These are phyloP conservation scores for Sitophilus oryzae DNA, from an alignment of 1,140 invertebrate genomes.

Conservation along the genomic window DNA sequence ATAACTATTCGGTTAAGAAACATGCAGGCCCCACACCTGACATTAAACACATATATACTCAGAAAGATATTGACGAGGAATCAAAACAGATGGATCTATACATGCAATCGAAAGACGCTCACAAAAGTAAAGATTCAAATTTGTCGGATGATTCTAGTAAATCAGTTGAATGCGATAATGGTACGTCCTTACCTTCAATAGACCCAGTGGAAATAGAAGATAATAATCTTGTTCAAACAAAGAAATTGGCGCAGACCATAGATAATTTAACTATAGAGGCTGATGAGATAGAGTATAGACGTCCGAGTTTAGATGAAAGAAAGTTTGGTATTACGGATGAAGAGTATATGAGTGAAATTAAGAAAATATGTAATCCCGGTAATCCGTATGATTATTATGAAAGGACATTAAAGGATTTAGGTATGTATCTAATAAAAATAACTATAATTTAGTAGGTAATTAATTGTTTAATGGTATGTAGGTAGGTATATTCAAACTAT, in stretches of 20 bases:
- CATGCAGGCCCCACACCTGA: slow-evolving; percentile 49
- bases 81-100: slow-evolving; percentile 71
- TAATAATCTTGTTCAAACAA: slow-evolving; percentile 29
- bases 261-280: slow-evolving; percentile 35
- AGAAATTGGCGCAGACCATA: slow-evolving; percentile 34
- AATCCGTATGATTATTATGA: slow-evolving; percentile 77
- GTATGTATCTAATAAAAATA: slow-evolving; percentile 4
- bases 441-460: too few species aligned
- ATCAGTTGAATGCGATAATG: neutral
- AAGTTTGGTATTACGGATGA: slow-evolving; percentile 58
- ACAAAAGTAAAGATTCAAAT: slow-evolving; percentile 56
- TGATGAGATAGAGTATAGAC: slow-evolving; percentile 28
- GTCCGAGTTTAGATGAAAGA: slow-evolving; percentile 21
- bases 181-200: slow-evolving; percentile 13
- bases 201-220: slow-evolving; percentile 25
- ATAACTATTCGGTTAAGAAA: slow-evolving; percentile 78
- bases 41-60: slow-evolving; percentile 74
- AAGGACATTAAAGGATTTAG: slow-evolving; percentile 22
- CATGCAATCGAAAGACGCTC: slow-evolving; percentile 60
- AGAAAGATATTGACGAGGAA: slow-evolving; percentile 69
- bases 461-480: too few species aligned
- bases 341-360: slow-evolving; percentile 79
- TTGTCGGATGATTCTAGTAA: slow-evolving; percentile 38
- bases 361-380: slow-evolving; percentile 67
- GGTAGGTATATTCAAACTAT: too few species aligned